Conservation (phyloP, 1,140 invertebrate species). For the Piezodorus guildinii region DNA sequence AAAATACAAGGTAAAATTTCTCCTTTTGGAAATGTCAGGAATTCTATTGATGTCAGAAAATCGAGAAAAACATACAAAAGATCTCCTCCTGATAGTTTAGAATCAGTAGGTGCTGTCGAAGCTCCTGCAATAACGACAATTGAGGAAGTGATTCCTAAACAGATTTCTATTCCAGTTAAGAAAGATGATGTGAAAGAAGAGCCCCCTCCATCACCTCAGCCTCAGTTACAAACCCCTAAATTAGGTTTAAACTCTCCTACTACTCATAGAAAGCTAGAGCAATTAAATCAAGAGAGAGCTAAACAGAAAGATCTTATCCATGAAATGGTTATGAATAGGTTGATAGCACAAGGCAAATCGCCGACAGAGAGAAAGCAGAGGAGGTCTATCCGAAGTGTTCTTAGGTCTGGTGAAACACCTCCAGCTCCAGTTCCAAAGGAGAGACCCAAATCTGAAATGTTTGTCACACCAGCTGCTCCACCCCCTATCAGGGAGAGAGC, state of each 20-base stretch:
- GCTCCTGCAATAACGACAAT: neutral
- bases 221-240: constrained; percentile 26
- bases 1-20: constrained; percentile 54
- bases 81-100: constrained; percentile 13
- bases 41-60: constrained; percentile 56
- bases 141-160: neutral
- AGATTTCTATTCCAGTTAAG: neutral
- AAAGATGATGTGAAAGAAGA: constrained; percentile 4
- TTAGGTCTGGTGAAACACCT: neutral
- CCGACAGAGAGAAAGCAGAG: constrained; percentile 44
- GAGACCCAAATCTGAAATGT: constrained; percentile 26
- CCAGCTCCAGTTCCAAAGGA: constrained; percentile 24
- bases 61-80: constrained; percentile 34
- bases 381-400: neutral
- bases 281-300: constrained; percentile 50
- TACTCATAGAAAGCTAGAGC: constrained; percentile 46
- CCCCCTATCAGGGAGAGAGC: neutral
- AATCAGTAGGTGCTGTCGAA: neutral
- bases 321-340: constrained; percentile 65
- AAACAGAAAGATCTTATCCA: constrained; percentile 60
- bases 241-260: constrained; percentile 31
- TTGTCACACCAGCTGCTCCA: constrained; percentile 25
- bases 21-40: constrained; percentile 56
- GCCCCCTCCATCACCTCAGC: neutral
- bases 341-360: constrained; percentile 53